Evolutionary conservation across 2,113 vertebrate species (phyloP).

Genomic region (Opisthocomus hoazin): DNA sequence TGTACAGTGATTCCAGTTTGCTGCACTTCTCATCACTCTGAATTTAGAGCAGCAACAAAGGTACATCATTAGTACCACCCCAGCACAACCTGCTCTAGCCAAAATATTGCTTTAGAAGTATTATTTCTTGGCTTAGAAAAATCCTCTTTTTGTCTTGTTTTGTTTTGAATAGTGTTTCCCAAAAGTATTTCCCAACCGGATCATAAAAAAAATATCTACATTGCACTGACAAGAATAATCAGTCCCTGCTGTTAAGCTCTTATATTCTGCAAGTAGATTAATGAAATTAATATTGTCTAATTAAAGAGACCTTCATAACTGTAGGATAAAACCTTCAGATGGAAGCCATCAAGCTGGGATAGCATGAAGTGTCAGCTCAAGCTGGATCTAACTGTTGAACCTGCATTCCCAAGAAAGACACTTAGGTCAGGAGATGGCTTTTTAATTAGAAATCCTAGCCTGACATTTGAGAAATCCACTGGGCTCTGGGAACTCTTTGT

Average conservation of each 20-base stretch:
- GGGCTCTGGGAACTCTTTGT: conserved; percentile 12
- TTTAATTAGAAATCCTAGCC: not conserved
- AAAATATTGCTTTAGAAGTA: conserved; percentile 55
- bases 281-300: conserved; percentile 34
- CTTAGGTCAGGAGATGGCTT: not conserved
- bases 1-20: not conserved
- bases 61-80: not conserved
- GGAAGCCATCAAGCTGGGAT: not conserved
- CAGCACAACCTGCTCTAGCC: not conserved
- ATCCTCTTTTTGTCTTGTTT: conserved; percentile 31
- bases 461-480: not conserved
- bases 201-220: conserved; percentile 10
- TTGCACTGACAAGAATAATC: conserved; percentile 38
- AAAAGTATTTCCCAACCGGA: conserved; percentile 67
- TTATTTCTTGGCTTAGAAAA: conserved; percentile 42
- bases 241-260: conserved; percentile 12
- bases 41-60: not conserved
- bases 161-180: conserved; percentile 74
- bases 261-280: conserved; percentile 44
- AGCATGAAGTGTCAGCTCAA: not conserved
- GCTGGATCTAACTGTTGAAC: not conserved
- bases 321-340: conserved; percentile 13
- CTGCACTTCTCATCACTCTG: not conserved
- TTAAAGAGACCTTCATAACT: conserved; percentile 27
- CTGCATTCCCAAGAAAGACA: not conserved